These are phyloP conservation scores for Drosophila niveifrons DNA, from an alignment of 2,888 invertebrate genomes.

Conservation along the genomic window DNA sequence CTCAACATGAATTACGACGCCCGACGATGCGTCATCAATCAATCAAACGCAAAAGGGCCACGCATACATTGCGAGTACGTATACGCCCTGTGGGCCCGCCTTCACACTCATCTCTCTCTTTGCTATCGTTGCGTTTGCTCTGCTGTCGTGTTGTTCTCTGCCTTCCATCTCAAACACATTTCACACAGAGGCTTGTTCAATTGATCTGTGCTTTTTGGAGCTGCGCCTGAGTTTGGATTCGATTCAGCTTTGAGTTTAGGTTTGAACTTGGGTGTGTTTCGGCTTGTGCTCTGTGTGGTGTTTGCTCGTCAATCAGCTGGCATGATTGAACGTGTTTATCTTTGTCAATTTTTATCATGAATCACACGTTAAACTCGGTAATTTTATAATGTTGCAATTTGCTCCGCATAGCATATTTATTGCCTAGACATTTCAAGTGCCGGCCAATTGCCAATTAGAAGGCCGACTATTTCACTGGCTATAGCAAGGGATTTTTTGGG, in stretches of 20 bases:
- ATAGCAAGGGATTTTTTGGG: neutral
- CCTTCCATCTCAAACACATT: constrained; percentile 47
- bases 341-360: constrained; percentile 63
- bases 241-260: constrained; percentile 18
- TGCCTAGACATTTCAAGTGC: constrained; percentile 19
- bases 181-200: constrained; percentile 44
- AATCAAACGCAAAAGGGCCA: constrained; percentile 57
- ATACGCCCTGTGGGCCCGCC: constrained; percentile 65
- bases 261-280: constrained; percentile 7
- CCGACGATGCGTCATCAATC: constrained; percentile 75
- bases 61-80: constrained; percentile 28
- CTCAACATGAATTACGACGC: constrained; percentile 76
- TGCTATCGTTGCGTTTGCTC: constrained; percentile 3
- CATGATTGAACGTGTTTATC: constrained; percentile 67
- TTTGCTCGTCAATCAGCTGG: constrained; percentile 62
- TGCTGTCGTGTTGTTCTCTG: constrained; percentile 14
- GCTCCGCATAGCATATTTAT: constrained; percentile 51
- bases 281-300: too few species aligned
- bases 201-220: constrained; percentile 55
- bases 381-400: constrained; percentile 58
- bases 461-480: neutral
- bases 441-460: neutral
- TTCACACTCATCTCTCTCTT: constrained; percentile 16
- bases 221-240: constrained; percentile 18
- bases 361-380: constrained; percentile 57